A percentile compares a stretch with the other conserved stretches of the same genome.
Evolutionary conservation across 2,113 vertebrate species (phyloP).

Genomic region (Scortum barcoo): DNA sequence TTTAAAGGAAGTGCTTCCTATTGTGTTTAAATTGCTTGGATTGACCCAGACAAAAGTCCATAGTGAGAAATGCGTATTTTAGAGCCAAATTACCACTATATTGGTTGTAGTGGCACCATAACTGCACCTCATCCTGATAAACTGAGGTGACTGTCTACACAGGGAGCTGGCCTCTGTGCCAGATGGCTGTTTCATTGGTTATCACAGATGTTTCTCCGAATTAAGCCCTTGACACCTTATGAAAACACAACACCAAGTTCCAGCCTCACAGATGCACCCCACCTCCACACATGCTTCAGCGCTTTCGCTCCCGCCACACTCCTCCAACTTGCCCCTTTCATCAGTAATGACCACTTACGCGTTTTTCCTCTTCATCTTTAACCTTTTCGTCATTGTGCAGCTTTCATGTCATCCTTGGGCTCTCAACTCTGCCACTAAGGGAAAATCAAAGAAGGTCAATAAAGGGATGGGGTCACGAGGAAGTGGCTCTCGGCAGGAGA

Average conservation of each 20-base stretch:
- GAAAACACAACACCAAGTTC: constrained; percentile 41
- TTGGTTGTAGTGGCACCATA: neutral
- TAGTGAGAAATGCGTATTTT: neutral
- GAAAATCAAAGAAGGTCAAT: constrained; percentile 40
- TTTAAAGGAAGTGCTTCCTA: neutral
- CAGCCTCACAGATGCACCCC: constrained; percentile 25
- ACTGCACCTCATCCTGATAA: neutral
- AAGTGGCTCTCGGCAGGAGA: constrained; percentile 15
- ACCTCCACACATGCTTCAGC: constrained; percentile 57
- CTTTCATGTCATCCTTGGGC: constrained; percentile 42
- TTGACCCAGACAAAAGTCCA: neutral
- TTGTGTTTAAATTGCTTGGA: no score
- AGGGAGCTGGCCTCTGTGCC: neutral
- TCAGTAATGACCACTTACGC: constrained; percentile 18
- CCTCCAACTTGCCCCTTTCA: constrained; percentile 25
- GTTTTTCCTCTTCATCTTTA: constrained; percentile 27
- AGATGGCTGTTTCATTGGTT: constrained; percentile 40
- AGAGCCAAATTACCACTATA: neutral
- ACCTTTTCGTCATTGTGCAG: constrained; percentile 3
- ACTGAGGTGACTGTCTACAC: constrained; percentile 4
- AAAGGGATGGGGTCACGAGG: constrained; percentile 12
- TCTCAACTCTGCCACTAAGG: constrained; percentile 25
- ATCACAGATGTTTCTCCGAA: constrained; percentile 61
- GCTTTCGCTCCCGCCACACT: constrained; percentile 7
- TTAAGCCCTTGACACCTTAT: constrained; percentile 44